Conservation (phyloP, 1,140 invertebrate genomes). For the Stenopsyche tienmushanensis region DNA sequence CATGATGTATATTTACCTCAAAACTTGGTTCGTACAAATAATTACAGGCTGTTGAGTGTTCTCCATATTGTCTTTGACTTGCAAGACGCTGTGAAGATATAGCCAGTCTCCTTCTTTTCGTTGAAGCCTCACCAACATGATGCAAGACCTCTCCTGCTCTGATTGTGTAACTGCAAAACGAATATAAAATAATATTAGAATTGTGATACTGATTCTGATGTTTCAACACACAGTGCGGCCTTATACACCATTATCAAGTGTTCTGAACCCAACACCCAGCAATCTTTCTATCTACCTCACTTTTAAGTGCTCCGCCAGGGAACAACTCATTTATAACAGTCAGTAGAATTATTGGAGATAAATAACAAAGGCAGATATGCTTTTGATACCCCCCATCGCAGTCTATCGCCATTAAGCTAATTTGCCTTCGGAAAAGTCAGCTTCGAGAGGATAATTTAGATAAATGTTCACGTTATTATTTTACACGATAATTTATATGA, state of each 20-base stretch:
- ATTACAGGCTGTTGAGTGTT: constrained; percentile 91
- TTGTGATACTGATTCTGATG: no score
- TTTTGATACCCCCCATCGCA: constrained; percentile 16
- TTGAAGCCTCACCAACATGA: constrained; percentile 87
- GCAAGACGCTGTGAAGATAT: constrained; percentile 94
- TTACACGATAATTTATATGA: constrained; percentile 33
- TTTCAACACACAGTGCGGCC: no score
- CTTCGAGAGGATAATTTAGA: constrained; percentile 30
- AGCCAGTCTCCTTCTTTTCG: constrained; percentile 81
- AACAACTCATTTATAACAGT: constrained; percentile 12
- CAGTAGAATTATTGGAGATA: constrained; percentile 17
- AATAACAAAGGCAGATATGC: constrained; percentile 24
- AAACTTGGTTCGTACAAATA: constrained; percentile 95
- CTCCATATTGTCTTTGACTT: constrained; percentile 87
- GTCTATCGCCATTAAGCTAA: constrained; percentile 25
- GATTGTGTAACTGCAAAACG: constrained; percentile 81
- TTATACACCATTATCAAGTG: no score
- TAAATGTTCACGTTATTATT: constrained; percentile 35
- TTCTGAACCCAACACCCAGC: no score
- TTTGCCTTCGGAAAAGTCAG: constrained; percentile 29
- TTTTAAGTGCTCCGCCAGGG: no score
- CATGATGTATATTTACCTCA: constrained; percentile 88
- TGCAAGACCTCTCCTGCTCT: constrained; percentile 94
- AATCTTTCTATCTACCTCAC: no score
- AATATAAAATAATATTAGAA: no score